Evolutionary conservation across 35 echinoderm and acorn worm genomes (phyloP).

Genomic region (Patiria miniata): DNA sequence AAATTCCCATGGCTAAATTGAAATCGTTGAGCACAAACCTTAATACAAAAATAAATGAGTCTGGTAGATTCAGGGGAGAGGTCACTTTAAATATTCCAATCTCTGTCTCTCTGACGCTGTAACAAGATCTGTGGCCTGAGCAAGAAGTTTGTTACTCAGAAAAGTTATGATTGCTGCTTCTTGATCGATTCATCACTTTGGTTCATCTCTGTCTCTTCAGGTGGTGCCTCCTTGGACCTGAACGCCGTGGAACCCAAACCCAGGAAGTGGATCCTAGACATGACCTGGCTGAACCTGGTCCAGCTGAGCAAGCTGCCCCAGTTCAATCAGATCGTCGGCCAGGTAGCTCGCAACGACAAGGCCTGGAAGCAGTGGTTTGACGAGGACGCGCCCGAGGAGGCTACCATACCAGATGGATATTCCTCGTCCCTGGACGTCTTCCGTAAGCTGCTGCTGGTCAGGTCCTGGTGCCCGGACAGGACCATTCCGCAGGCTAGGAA

Average conservation of each 20-base stretch:
- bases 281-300: conserved; percentile 96
- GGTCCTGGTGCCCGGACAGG: conserved; percentile 92
- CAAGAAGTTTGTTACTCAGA: too few species aligned
- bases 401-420: conserved; percentile 93
- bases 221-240: conserved; percentile 93
- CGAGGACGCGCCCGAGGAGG: conserved; percentile 88
- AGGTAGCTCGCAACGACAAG: conserved; percentile 93
- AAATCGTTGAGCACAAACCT: too few species aligned
- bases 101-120: too few species aligned
- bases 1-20: too few species aligned
- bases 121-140: too few species aligned
- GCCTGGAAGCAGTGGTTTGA: conserved; percentile 99
- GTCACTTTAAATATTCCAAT: too few species aligned
- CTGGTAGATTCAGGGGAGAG: too few species aligned
- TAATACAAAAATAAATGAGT: too few species aligned
- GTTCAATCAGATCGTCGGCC: conserved; percentile 85
- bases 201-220: conserved; percentile 18
- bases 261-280: conserved; percentile 97
- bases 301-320: conserved; percentile 91
- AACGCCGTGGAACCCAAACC: conserved; percentile 96
- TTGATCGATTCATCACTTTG: too few species aligned
- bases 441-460: conserved; percentile 80
- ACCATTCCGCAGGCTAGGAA: conserved; percentile 98
- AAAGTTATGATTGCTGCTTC: too few species aligned
- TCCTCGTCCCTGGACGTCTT: conserved; percentile 94